A percentile compares a stretch with the other conserved stretches of the same genome.
phyloP scores from a whole-genome alignment of 2,888 invertebrate genomes.

The Sesia apiformis region DNA sequence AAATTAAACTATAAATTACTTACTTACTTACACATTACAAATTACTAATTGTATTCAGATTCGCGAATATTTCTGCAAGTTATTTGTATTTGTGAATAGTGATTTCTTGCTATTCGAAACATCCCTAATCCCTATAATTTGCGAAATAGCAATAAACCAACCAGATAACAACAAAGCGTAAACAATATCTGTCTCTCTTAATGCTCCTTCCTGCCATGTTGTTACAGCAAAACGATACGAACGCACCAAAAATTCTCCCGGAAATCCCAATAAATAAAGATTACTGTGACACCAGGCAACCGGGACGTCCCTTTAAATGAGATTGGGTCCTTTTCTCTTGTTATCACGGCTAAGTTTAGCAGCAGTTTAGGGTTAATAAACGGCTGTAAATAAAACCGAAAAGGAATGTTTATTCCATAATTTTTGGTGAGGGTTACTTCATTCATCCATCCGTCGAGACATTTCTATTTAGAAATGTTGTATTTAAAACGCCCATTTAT shows the following conservation, averaged over 20 bases:
- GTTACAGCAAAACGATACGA: not conserved
- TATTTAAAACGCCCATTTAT: too few species aligned
- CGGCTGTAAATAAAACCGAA: conserved; percentile 15
- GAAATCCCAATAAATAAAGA: conserved; percentile 19
- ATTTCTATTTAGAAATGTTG: too few species aligned
- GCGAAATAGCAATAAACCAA: not conserved
- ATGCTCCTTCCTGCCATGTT: not conserved
- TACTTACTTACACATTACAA: too few species aligned
- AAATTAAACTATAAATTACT: too few species aligned
- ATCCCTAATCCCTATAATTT: not conserved
- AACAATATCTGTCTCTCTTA: not conserved
- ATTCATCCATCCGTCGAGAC: too few species aligned
- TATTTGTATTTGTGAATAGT: too few species aligned
- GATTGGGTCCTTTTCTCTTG: not conserved
- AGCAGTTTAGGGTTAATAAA: conserved; percentile 17
- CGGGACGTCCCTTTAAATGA: conserved; percentile 10
- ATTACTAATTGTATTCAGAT: too few species aligned
- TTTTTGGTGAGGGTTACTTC: too few species aligned
- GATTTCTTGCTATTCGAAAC: too few species aligned
- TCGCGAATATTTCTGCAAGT: too few species aligned
- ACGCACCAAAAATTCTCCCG: not conserved
- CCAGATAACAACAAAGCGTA: not conserved
- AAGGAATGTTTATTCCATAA: conserved; percentile 1
- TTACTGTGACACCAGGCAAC: conserved; percentile 14
- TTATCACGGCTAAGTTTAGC: conserved; percentile 5